Percentiles rank a stretch among this genome's conserved stretches.
These are phyloP conservation scores for Tridacna crocea DNA, from an alignment of 2,888 invertebrate species.

Conservation along the genomic window DNA sequence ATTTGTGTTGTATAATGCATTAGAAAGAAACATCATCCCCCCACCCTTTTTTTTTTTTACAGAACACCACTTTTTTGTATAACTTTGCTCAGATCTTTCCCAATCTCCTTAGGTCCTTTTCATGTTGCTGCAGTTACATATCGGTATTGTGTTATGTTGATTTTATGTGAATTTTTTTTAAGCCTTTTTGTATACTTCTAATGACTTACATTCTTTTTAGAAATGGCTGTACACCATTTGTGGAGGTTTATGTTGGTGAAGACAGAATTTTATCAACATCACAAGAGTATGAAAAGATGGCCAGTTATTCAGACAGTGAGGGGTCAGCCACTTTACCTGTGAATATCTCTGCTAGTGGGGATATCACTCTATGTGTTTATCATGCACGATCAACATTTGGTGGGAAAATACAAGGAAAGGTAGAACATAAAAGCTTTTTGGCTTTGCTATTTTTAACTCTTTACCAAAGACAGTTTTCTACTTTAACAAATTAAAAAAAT, in stretches of 20 bases:
- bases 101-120: too few relatives aligned
- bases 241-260: slow-evolving; percentile 95
- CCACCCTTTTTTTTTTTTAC: too few relatives aligned
- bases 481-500: neutral
- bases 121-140: too few relatives aligned
- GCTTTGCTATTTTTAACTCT: neutral
- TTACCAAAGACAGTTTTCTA: neutral
- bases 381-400: slow-evolving; percentile 93
- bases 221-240: slow-evolving; percentile 96
- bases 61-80: too few relatives aligned
- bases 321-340: slow-evolving; percentile 87
- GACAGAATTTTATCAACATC: slow-evolving; percentile 90
- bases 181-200: too few relatives aligned
- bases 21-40: too few relatives aligned
- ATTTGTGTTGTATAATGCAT: too few relatives aligned
- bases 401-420: slow-evolving; percentile 86
- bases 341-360: slow-evolving; percentile 92
- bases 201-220: slow-evolving; percentile 83
- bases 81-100: too few relatives aligned
- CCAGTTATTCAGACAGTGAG: slow-evolving; percentile 83
- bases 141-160: too few relatives aligned
- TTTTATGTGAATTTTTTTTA: too few relatives aligned
- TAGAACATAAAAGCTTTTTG: slow-evolving; percentile 59
- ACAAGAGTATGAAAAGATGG: slow-evolving; percentile 95
- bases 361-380: slow-evolving; percentile 92